Conservation (phyloP, 2,888 invertebrate species). For the Nomada lathburiana region DNA sequence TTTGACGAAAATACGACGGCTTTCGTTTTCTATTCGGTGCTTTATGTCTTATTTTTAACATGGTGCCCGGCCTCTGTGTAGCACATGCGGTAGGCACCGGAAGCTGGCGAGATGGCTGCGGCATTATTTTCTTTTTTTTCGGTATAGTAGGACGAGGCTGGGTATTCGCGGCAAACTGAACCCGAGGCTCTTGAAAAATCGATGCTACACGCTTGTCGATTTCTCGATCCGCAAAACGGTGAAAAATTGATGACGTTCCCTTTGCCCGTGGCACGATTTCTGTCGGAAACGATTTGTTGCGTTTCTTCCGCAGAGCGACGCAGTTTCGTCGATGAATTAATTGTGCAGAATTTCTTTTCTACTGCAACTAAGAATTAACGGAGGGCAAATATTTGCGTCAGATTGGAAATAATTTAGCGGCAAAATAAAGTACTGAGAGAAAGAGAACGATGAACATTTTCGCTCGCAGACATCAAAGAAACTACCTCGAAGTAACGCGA, state of each 20-base stretch:
- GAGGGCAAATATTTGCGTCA: background rate
- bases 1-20: conserved; percentile 37
- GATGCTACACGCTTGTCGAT: conserved; percentile 20
- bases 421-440: too few species aligned
- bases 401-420: background rate
- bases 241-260: conserved; percentile 16
- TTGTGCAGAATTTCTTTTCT: background rate
- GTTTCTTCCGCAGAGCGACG: background rate
- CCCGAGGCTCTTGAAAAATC: conserved; percentile 29
- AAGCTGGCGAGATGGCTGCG: conserved; percentile 28
- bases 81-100: conserved; percentile 4
- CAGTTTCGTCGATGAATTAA: background rate
- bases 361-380: background rate
- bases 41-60: background rate
- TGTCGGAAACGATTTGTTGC: background rate
- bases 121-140: conserved; percentile 34
- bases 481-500: background rate
- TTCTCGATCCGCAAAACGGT: conserved; percentile 10
- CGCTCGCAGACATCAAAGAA: conserved; percentile 1
- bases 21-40: background rate
- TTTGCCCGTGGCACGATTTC: conserved; percentile 7
- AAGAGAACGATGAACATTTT: too few species aligned
- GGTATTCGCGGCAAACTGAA: background rate
- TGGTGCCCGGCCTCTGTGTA: background rate
- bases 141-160: background rate